Percentiles rank a stretch among this genome's conserved stretches.
Conservation (phyloP, 2,888 invertebrate species). For the Dicyrtomina minuta region DNA sequence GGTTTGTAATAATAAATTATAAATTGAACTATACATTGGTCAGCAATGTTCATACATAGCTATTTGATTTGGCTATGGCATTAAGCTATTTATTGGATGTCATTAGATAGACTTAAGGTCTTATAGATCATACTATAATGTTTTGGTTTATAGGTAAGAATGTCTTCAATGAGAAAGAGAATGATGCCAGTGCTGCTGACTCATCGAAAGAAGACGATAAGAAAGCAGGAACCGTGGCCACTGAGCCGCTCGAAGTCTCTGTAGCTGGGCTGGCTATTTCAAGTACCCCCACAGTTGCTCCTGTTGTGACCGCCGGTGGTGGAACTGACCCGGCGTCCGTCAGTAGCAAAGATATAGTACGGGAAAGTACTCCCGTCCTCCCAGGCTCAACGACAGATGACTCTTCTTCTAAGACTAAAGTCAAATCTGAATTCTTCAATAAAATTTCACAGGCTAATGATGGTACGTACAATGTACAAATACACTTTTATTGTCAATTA, state of each 20-base stretch:
- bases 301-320: not conserved
- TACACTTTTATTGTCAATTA: not conserved
- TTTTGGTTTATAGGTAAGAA: too few relatives aligned
- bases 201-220: conserved; percentile 31
- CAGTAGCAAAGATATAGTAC: conserved; percentile 1
- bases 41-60: conserved; percentile 32
- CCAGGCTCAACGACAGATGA: conserved; percentile 25
- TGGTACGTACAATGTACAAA: conserved; percentile 31
- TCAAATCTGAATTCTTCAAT: conserved; percentile 50
- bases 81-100: too few relatives aligned
- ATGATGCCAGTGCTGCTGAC: conserved; percentile 30
- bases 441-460: conserved; percentile 52
- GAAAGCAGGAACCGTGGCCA: too few relatives aligned
- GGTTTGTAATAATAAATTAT: too few relatives aligned
- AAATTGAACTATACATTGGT: not conserved
- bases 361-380: conserved; percentile 3
- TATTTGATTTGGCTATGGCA: too few relatives aligned
- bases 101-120: too few relatives aligned
- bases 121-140: too few relatives aligned
- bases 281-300: not conserved
- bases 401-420: conserved; percentile 23
- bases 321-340: not conserved
- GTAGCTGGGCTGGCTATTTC: not conserved
- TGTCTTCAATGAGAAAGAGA: conserved; percentile 8
- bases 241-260: conserved; percentile 17